A percentile compares a stretch with the other conserved stretches of the same genome.
phyloP scores from a whole-genome alignment of 2,888 invertebrate species.

The Globia sparganii region DNA sequence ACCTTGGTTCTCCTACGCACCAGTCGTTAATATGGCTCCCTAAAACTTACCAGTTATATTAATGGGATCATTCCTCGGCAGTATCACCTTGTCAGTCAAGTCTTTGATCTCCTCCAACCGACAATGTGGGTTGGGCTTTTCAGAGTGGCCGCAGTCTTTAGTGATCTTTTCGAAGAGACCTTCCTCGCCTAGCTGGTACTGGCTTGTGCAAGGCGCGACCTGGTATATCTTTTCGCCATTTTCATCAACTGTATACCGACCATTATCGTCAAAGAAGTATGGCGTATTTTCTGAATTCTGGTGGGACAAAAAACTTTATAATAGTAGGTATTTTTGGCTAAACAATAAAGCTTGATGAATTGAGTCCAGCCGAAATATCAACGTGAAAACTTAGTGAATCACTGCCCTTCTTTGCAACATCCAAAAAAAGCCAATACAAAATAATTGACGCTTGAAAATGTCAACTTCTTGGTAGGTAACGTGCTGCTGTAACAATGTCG shows the following conservation, averaged over 20 bases:
- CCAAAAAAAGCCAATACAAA: neutral
- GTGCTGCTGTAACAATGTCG: neutral
- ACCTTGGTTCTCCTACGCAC: neutral
- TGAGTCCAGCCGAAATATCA: neutral
- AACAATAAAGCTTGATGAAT: neutral
- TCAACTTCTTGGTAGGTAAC: neutral
- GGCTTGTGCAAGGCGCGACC: slow-evolving; percentile 76
- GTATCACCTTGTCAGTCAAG: slow-evolving; percentile 63
- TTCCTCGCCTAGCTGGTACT: slow-evolving; percentile 73
- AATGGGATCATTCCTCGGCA: slow-evolving; percentile 70
- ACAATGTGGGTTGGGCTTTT: slow-evolving; percentile 68
- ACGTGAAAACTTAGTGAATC: neutral
- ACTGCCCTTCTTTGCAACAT: neutral
- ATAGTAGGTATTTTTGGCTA: neutral
- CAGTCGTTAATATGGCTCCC: neutral
- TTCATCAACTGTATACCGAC: slow-evolving; percentile 73
- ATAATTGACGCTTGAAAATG: neutral
- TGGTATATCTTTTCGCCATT: slow-evolving; percentile 78
- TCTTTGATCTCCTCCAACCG: slow-evolving; percentile 69
- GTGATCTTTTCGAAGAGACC: slow-evolving; percentile 71
- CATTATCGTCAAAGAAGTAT: slow-evolving; percentile 77
- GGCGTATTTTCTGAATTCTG: slow-evolving; percentile 68
- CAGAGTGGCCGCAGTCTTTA: slow-evolving; percentile 78
- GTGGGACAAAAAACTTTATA: slow-evolving; percentile 14
- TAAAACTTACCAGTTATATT: slow-evolving; percentile 73